Conservation (phyloP, 1,140 invertebrate species). For the Leptopilina clavipes region DNA sequence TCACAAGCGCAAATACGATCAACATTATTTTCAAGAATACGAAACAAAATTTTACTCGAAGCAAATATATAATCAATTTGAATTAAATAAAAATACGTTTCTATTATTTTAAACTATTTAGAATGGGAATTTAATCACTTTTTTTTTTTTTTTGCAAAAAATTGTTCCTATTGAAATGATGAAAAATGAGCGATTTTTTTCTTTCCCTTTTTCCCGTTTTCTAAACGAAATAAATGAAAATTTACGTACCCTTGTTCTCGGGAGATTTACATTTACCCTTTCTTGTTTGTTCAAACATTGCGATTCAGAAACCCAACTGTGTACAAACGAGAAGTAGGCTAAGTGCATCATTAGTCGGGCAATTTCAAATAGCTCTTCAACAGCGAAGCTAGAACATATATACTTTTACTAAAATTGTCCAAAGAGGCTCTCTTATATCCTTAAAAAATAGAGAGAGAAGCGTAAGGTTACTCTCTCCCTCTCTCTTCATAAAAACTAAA, state of each 20-base stretch:
- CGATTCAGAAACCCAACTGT: background rate
- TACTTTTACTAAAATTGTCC: slow-evolving; percentile 6
- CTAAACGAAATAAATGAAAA: background rate
- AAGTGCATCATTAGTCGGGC: slow-evolving; percentile 25
- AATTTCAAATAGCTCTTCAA: slow-evolving; percentile 20
- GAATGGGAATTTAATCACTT: too few species aligned
- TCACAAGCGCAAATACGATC: too few species aligned
- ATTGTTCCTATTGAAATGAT: too few species aligned
- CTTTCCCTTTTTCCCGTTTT: background rate
- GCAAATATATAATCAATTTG: too few species aligned
- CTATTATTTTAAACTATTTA: too few species aligned
- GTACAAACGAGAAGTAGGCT: slow-evolving; percentile 19
- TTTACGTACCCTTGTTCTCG: background rate
- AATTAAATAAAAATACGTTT: too few species aligned
- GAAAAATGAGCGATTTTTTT: too few species aligned
- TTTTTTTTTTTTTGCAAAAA: too few species aligned
- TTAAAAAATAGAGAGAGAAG: background rate
- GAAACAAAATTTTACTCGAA: too few species aligned
- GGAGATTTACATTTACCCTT: slow-evolving; percentile 22
- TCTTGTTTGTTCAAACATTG: slow-evolving; percentile 23
- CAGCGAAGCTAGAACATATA: background rate
- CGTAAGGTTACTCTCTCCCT: too few species aligned
- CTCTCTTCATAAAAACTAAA: background rate
- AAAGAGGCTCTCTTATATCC: background rate
- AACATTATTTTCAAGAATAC: too few species aligned